Conservation (phyloP, 2,797 vertebrate species). For the Acridotheres tristis region DNA sequence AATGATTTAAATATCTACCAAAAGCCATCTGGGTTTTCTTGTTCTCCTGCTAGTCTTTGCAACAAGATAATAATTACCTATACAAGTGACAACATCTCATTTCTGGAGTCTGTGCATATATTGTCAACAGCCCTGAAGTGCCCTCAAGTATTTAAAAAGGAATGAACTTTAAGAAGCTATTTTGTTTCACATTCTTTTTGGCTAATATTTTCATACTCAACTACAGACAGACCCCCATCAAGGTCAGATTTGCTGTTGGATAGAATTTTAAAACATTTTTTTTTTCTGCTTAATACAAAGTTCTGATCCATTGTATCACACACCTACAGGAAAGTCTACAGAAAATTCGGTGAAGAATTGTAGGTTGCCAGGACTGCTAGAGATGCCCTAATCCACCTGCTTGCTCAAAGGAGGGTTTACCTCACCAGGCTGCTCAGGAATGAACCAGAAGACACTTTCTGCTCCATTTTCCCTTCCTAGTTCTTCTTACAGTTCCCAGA, state of each 20-base stretch:
- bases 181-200: neutral
- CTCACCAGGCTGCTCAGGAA: neutral
- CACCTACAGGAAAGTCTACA: neutral
- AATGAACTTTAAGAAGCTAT: neutral
- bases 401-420: neutral
- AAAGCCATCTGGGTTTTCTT: conserved; percentile 1
- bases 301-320: neutral
- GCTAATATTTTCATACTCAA: neutral
- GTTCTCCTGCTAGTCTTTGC: neutral
- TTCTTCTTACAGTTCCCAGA: neutral
- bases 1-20: neutral
- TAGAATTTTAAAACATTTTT: neutral
- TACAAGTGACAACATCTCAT: neutral
- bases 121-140: neutral
- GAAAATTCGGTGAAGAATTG: neutral
- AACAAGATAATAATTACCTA: conserved; percentile 12
- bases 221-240: neutral
- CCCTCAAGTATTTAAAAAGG: neutral
- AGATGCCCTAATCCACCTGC: neutral
- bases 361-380: neutral
- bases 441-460: neutral
- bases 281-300: neutral
- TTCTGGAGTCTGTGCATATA: neutral
- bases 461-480: neutral
- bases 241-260: neutral